These are phyloP conservation scores for Neoascia interrupta DNA, from an alignment of 2,888 invertebrate genomes.

Conservation along the genomic window DNA sequence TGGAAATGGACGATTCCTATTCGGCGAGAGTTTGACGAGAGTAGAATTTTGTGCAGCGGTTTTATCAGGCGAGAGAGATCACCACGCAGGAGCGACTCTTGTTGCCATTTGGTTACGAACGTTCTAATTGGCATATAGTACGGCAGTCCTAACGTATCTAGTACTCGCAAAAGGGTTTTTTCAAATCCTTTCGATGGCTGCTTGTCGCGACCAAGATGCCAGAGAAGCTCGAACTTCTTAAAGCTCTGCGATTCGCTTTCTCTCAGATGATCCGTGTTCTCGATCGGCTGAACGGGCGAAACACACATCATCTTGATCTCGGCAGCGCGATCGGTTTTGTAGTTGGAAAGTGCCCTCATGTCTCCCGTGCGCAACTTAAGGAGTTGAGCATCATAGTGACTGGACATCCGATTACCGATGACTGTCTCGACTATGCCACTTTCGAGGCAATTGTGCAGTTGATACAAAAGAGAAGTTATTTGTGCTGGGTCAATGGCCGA, in stretches of 20 bases:
- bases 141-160: slow-evolving; percentile 77
- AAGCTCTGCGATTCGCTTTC: slow-evolving; percentile 79
- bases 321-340: slow-evolving; percentile 75
- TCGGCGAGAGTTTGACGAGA: slow-evolving; percentile 89
- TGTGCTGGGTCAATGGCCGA: slow-evolving; percentile 76
- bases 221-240: slow-evolving; percentile 81
- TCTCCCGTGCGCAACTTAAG: slow-evolving; percentile 67
- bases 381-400: slow-evolving; percentile 74
- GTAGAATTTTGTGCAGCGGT: slow-evolving; percentile 86
- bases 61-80: slow-evolving; percentile 89
- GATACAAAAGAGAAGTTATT: slow-evolving; percentile 85
- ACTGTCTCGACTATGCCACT: slow-evolving; percentile 85
- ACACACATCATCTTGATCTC: slow-evolving; percentile 78
- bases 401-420: slow-evolving; percentile 81
- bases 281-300: slow-evolving; percentile 72
- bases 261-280: slow-evolving; percentile 73
- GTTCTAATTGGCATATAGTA: slow-evolving; percentile 79
- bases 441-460: slow-evolving; percentile 86
- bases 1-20: slow-evolving; percentile 88
- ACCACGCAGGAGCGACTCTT: slow-evolving; percentile 86
- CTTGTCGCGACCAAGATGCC: slow-evolving; percentile 88
- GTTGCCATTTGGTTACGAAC: slow-evolving; percentile 87
- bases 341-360: slow-evolving; percentile 73
- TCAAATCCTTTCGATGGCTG: slow-evolving; percentile 80
- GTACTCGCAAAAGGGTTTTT: slow-evolving; percentile 86